Percentiles rank a stretch among this genome's conserved stretches.
Conservation (phyloP, 2,888 invertebrate genomes). For the Rhagonycha fulva region DNA sequence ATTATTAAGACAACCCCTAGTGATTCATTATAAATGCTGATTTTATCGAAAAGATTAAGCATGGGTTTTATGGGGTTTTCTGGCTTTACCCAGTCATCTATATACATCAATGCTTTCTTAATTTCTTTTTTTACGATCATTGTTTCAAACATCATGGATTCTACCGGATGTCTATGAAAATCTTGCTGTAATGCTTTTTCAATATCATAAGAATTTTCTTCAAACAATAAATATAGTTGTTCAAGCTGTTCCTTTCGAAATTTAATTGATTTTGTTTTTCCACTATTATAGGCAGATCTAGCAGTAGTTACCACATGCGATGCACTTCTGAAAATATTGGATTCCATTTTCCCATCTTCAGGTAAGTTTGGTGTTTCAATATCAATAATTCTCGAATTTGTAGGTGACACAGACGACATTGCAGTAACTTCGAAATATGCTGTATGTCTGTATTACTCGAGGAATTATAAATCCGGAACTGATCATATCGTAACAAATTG, state of each 20-base stretch:
- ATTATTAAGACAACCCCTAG: conserved; percentile 89
- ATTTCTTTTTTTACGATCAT: conserved; percentile 79
- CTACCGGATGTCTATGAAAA: conserved; percentile 78
- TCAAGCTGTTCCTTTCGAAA: conserved; percentile 83
- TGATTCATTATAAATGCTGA: conserved; percentile 83
- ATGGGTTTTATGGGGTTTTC: conserved; percentile 70
- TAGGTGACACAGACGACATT: background rate
- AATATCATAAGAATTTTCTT: conserved; percentile 77
- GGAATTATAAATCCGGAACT: background rate
- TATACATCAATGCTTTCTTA: conserved; percentile 67
- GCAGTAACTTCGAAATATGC: background rate
- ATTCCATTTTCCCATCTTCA: background rate
- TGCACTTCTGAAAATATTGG: background rate
- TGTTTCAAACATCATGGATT: conserved; percentile 77
- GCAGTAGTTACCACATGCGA: conserved; percentile 62
- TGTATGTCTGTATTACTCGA: background rate
- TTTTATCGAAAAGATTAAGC: conserved; percentile 73
- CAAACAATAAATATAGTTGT: conserved; percentile 73
- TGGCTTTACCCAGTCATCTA: conserved; percentile 80
- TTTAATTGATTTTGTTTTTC: conserved; percentile 78
- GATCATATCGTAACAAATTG: too few species aligned
- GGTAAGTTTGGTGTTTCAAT: background rate
- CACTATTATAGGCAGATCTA: conserved; percentile 75
- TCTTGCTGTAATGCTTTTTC: conserved; percentile 78
- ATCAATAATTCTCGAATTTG: background rate